Evolutionary conservation across 2,888 invertebrate genomes (phyloP), one percentile per base, ranked within the genome.

Genomic region (Thera obeliscata): DNA sequence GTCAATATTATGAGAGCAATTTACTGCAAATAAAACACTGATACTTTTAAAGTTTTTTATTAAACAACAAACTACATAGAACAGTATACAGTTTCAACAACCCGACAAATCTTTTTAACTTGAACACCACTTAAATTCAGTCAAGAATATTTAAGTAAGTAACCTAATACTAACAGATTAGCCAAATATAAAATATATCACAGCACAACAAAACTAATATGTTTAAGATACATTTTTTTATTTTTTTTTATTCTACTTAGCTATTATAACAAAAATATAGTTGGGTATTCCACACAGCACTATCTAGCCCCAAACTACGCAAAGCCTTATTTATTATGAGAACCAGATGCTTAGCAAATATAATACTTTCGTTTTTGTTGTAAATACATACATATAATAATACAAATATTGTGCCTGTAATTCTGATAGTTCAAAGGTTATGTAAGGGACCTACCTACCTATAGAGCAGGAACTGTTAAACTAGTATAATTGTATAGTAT

Each of bases 31-130:
- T 65, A 80, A 85, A 85, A 83, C 66, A 76, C 76, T 59, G 56
- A 65, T 64, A 72, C 57, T 61, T 72, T 61, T 67, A 64, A 69
- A 77, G 52, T 65, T 60, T 65, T 83, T 86, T 85, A 85, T 83
- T 79, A 6, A 50, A 60, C n/a, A 69, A 54, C 46, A 67, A 67
- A 49, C 57, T 72, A 80, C 68, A 80, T 46, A 11, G 3, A 22
- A 56, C 5, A 56, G 38, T 38, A n/a, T 8, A 41, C 55, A 8
- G 43, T 12, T 55, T 48, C 22, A 56, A 62, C 62, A 56, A 56
- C 22, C 41, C 56, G 33, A 49, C 12, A 43, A 35, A 55, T 48
- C 8, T 1, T 9, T 46, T 2, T 9, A 2, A 46, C 7, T 2
- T 5, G 43, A 9, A 9, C 43, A 49, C 11, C 3, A 52, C 33